phyloP scores from a whole-genome alignment of 2,113 vertebrate species.

The Myotis yumanensis region DNA sequence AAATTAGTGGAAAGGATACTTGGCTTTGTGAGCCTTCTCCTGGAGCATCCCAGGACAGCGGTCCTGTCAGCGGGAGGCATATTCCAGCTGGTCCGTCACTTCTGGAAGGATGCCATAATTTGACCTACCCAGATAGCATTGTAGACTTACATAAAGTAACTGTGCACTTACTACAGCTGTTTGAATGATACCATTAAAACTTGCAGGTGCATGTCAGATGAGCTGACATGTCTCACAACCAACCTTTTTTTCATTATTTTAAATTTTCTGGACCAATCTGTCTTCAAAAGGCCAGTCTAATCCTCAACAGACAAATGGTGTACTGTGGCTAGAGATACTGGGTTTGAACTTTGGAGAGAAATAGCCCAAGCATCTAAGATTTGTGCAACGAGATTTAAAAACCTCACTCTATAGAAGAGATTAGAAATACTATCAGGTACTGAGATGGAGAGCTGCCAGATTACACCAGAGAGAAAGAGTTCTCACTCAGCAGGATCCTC shows the following conservation, averaged over 20 bases:
- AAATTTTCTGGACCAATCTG: neutral
- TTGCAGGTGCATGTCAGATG: neutral
- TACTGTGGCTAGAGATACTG: neutral
- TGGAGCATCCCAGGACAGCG: neutral
- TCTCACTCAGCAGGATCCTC: neutral
- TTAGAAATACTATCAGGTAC: neutral
- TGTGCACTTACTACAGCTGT: neutral
- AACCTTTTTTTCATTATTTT: neutral
- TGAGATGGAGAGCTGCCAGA: neutral
- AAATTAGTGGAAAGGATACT: neutral
- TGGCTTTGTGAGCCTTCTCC: neutral
- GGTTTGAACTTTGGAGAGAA: neutral
- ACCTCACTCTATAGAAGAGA: neutral
- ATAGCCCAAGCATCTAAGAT: neutral
- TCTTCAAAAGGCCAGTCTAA: neutral
- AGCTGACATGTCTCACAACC: neutral
- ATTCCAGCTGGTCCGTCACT: neutral
- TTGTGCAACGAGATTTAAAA: neutral
- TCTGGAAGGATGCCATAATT: neutral
- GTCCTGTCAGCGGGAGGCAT: neutral
- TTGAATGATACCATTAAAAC: neutral
- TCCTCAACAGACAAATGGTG: neutral
- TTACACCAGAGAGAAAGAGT: neutral
- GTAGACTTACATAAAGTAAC: neutral
- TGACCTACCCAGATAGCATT: neutral